Conservation (phyloP, 2,888 invertebrate species). For the Megaustenia siamemsis region DNA sequence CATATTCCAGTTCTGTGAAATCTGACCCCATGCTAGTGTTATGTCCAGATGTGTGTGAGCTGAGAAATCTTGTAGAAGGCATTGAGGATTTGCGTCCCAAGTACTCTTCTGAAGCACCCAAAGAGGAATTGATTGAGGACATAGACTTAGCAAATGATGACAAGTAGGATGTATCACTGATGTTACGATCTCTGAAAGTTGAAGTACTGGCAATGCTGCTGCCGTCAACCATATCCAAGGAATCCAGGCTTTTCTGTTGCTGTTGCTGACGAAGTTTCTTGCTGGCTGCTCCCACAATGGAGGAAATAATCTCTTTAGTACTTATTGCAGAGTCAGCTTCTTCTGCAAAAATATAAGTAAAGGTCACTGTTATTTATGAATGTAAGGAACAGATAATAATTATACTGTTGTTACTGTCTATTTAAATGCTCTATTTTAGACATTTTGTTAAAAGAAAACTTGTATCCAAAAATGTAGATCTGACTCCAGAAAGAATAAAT, state of each 20-base stretch:
- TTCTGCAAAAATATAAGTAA: conserved; percentile 61
- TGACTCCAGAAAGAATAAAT: no score
- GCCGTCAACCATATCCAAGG: conserved; percentile 37
- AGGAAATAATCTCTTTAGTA: conserved; percentile 85
- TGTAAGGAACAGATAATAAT: not conserved
- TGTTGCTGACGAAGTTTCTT: conserved; percentile 83
- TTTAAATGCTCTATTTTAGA: no score
- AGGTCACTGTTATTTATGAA: not conserved
- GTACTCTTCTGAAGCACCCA: conserved; percentile 59
- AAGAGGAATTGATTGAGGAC: conserved; percentile 54
- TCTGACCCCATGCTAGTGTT: conserved; percentile 51
- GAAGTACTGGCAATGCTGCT: conserved; percentile 70
- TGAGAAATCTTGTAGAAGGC: not conserved
- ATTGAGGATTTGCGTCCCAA: conserved; percentile 51
- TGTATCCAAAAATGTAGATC: no score
- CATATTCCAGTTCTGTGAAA: conserved; percentile 54
- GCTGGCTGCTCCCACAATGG: conserved; percentile 91
- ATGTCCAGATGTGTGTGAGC: conserved; percentile 20
- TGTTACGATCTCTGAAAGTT: conserved; percentile 70
- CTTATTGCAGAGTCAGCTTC: conserved; percentile 79
- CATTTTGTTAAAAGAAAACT: no score
- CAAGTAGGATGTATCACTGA: conserved; percentile 71
- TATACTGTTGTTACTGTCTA: not conserved
- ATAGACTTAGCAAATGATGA: conserved; percentile 57
- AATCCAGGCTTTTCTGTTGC: conserved; percentile 54